Base-by-base conservation (phyloP, 2,113 vertebrate genomes). In the Neogale vison region DNA sequence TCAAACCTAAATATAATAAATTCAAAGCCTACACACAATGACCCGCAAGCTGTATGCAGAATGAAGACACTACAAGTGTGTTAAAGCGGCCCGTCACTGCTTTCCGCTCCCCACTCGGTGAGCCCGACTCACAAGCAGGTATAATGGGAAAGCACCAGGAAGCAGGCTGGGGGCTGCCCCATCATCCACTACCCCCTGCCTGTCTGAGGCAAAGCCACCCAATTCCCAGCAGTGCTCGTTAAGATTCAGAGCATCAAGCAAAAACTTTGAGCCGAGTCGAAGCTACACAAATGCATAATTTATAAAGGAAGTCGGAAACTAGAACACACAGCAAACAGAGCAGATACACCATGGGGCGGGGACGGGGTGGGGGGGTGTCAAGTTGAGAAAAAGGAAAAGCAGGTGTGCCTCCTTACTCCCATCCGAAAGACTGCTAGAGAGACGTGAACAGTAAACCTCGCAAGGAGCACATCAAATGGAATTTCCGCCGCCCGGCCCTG, bases 251-350 rank as follows among this genome's bases (percentile, higher is more conserved):
- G 74, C 93, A 82, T 90, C 1, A 88, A 74, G 95, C 72, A 94
- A 57, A 39, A 93, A 55, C 93, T 81, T 50, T 20, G 34, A 95
- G 97, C 79, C 80, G 90, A 93, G 87, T 93, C 7, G 67, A 63
- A 96, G 85, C 89, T 55, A 82, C 67, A 96, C 10, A 89, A 83
- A 98, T 96, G 93, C 72, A 96, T 97, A 59, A 98, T 98, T 98
- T 81, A 97, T 96, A 81, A 91, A 97, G 95, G 83, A 97, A 97
- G 84, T 7, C 42, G 63, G 97, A 95, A 97, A 97, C 14, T 45
- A 83, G 96, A 98, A 93, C 92, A 96, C 12, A 63, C 39, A 96
- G 91, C 83, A 61, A 42, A 93, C 76, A 57, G 79, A 72, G 21
- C 2, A 42, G 18, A 36, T 69, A 69, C 18, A 69, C 34, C 67